Evolutionary conservation across 2,888 invertebrate species (phyloP), one percentile per base, ranked within the genome.

Genomic region (Adelognathus sp.): DNA sequence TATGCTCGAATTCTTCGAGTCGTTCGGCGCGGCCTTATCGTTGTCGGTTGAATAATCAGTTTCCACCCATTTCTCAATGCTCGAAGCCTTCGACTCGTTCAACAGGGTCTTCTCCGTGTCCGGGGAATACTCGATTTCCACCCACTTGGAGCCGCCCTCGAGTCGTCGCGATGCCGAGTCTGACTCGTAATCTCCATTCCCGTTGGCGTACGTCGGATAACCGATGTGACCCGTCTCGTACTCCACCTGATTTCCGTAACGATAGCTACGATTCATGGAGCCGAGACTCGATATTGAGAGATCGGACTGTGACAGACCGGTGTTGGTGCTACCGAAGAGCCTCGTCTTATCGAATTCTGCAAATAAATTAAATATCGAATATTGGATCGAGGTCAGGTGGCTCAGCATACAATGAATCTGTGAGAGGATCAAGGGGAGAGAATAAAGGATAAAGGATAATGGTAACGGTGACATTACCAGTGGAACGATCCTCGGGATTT

Each of bases 231-330:
- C 96, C 83, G 94, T 93, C 71, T 95, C 95, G 88, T 96, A 96
- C 27, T 96, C 94, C 84, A 94, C 92, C 91, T 97, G 97, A 88
- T 95, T 96, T 70, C 96, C 95, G 88, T 97, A 97, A 54, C 95
- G 94, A 89, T 97, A 93, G 78, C 95, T 95, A 11, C 95, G 95
- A 89, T 96, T 96, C 71, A 95, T 94, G 36, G 95, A 94, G 11
- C 94, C 94, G 56, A 93, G 93, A 29, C 96, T 96, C 14, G 95
- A 95, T 87, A 96, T 93, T 87, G 96, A 96, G 0, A 96, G 92
- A 87, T 96, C 96, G 3, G 97, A 97, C 87, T 96, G 96, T 3
- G 96, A 96, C 1, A 97, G 93, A 0, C 97, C 97, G 0, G 96
- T 96, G 86, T 95, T 95, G 21, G 94, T 93, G 66, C 94, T 91